These are phyloP conservation scores for Agonum fuliginosum DNA, from an alignment of 2,888 invertebrate species.

Conservation along the genomic window DNA sequence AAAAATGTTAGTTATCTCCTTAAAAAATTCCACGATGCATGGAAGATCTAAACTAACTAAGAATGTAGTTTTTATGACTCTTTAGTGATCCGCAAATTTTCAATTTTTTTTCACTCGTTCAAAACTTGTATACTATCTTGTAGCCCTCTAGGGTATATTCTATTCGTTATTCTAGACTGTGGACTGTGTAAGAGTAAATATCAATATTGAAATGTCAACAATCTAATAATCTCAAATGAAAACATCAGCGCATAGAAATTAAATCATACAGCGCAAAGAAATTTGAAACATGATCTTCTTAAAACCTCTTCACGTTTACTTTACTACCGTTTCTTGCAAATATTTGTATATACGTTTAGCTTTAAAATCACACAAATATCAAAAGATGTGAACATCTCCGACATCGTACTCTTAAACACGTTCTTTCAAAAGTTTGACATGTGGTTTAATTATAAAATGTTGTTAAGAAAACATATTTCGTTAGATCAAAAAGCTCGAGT, in stretches of 20 bases:
- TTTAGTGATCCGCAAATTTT: too few relatives aligned
- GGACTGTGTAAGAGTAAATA: too few relatives aligned
- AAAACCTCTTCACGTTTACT: neutral
- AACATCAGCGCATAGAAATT: neutral
- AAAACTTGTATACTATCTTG: too few relatives aligned
- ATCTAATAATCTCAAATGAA: neutral
- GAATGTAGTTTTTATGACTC: too few relatives aligned
- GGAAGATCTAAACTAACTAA: too few relatives aligned
- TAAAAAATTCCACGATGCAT: too few relatives aligned
- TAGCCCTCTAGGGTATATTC: too few relatives aligned
- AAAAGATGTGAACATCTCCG: neutral
- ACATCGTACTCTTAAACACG: neutral
- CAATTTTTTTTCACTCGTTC: too few relatives aligned
- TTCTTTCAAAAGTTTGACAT: constrained; percentile 7
- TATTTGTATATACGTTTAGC: neutral
- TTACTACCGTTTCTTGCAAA: neutral
- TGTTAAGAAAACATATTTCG: constrained; percentile 45
- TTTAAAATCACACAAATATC: neutral
- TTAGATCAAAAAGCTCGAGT: constrained; percentile 30
- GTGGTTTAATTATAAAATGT: constrained; percentile 50
- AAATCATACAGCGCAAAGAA: neutral
- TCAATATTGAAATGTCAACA: neutral
- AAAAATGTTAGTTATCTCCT: too few relatives aligned
- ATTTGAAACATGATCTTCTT: neutral
- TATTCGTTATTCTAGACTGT: too few relatives aligned